Conservation (phyloP, 2,797 vertebrate genomes). For the Neostethus bicornis region DNA sequence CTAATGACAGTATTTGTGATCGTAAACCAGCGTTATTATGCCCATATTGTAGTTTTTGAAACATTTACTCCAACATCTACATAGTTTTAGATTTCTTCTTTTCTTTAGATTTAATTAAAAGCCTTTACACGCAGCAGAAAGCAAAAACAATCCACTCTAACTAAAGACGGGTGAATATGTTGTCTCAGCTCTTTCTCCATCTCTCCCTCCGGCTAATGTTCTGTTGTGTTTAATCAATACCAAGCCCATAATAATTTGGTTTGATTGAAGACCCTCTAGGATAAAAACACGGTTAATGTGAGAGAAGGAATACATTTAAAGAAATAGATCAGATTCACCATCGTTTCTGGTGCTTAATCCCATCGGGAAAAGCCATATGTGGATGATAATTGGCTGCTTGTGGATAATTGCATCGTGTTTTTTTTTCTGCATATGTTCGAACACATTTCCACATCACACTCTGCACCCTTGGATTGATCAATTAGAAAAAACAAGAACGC, state of each 20-base stretch:
- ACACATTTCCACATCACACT: constrained; percentile 51
- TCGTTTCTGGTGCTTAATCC: constrained; percentile 58
- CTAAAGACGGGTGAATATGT: constrained; percentile 48
- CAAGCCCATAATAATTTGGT: constrained; percentile 60
- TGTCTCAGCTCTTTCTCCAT: constrained; percentile 44
- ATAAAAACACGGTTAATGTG: constrained; percentile 72
- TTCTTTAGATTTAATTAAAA: constrained; percentile 19
- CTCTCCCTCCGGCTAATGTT: constrained; percentile 62
- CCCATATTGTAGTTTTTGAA: too few species aligned
- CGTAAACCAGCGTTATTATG: too few species aligned
- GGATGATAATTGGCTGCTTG: constrained; percentile 69
- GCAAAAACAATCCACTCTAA: constrained; percentile 56
- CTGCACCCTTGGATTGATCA: constrained; percentile 57
- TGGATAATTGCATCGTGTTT: constrained; percentile 63
- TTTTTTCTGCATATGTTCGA: constrained; percentile 57
- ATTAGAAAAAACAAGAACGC: constrained; percentile 61
- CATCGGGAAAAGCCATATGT: constrained; percentile 51
- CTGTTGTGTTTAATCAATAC: constrained; percentile 72
- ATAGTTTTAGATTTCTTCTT: background rate
- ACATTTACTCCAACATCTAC: too few species aligned
- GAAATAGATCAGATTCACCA: constrained; percentile 50
- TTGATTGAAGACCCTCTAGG: constrained; percentile 74
- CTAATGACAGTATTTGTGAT: too few species aligned
- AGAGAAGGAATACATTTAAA: constrained; percentile 37
- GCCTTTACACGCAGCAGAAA: constrained; percentile 40